phyloP scores from a whole-genome alignment of 2,113 vertebrate species.

The Burhinus oedicnemus region DNA sequence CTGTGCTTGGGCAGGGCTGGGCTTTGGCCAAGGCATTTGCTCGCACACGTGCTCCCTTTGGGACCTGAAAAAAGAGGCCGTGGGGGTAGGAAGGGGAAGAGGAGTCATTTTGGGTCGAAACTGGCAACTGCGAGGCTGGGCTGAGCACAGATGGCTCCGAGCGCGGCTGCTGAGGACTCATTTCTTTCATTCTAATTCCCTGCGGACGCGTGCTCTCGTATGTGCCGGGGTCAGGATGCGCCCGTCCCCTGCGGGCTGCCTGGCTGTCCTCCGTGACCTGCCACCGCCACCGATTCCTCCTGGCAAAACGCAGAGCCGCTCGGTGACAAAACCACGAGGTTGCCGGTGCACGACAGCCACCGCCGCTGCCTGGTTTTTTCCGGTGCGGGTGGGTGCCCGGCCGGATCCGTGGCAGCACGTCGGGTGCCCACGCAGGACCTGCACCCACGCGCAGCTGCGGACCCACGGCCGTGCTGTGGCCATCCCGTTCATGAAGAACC shows the following conservation, averaged over 20 bases:
- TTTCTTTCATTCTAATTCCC: neutral
- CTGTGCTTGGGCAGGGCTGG: neutral
- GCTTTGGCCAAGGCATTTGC: neutral
- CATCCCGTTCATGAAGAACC: rapidly evolving
- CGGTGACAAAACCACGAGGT: rapidly evolving
- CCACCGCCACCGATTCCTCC: rapidly evolving
- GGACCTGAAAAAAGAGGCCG: neutral
- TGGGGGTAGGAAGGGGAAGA: neutral
- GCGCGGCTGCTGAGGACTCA: neutral
- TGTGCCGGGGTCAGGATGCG: rapidly evolving
- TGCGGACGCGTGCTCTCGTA: rapidly evolving
- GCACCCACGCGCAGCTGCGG: neutral
- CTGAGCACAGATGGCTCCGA: neutral
- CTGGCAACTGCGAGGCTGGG: neutral
- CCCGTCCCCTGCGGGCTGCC: neutral
- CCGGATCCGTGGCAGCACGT: rapidly evolving
- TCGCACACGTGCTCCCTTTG: neutral
- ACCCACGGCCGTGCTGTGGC: rapidly evolving
- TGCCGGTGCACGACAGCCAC: rapidly evolving
- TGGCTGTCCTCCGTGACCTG: neutral
- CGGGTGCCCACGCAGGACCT: rapidly evolving
- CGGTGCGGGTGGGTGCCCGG: rapidly evolving
- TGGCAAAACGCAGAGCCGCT: neutral
- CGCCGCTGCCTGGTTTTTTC: rapidly evolving
- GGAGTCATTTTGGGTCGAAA: neutral